These are phyloP conservation scores for Cyclophora punctaria DNA, from an alignment of 2,888 invertebrate species.

Conservation along the genomic window DNA sequence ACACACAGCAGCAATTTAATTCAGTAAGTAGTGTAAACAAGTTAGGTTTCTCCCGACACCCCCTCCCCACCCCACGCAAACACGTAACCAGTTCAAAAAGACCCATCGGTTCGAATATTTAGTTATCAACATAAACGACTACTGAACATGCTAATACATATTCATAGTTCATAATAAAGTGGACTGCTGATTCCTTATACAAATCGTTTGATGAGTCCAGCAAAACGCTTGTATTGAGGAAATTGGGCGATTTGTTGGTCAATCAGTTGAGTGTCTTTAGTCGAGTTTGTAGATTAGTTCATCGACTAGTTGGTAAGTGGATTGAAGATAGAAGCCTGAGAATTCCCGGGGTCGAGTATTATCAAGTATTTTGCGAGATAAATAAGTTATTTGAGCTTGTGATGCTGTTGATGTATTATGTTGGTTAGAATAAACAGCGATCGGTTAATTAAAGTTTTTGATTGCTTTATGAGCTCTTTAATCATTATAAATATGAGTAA, in stretches of 20 bases:
- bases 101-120: slow-evolving; percentile 14
- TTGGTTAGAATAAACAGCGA: neutral
- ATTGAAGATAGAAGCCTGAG: slow-evolving; percentile 40
- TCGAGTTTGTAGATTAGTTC: slow-evolving; percentile 13
- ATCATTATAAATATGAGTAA: neutral
- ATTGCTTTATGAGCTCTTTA: neutral
- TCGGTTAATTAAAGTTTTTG: slow-evolving; percentile 3
- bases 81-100: slow-evolving; percentile 27
- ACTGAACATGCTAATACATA: slow-evolving; percentile 30
- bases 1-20: slow-evolving; percentile 59
- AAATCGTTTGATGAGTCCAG: slow-evolving; percentile 31
- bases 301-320: slow-evolving; percentile 8
- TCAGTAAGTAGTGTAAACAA: slow-evolving; percentile 69
- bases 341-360: slow-evolving; percentile 57
- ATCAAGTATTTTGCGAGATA: slow-evolving; percentile 70
- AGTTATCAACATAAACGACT: slow-evolving; percentile 20
- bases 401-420: slow-evolving; percentile 51
- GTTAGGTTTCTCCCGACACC: slow-evolving; percentile 26
- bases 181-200: slow-evolving; percentile 29
- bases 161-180: slow-evolving; percentile 41
- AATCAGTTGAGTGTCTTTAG: slow-evolving; percentile 5
- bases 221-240: neutral
- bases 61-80: slow-evolving; percentile 20
- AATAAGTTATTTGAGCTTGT: slow-evolving; percentile 55
- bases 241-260: slow-evolving; percentile 2